Evolutionary conservation across 2,113 vertebrate genomes (phyloP).

Genomic region (Notarius quadriscutis): DNA sequence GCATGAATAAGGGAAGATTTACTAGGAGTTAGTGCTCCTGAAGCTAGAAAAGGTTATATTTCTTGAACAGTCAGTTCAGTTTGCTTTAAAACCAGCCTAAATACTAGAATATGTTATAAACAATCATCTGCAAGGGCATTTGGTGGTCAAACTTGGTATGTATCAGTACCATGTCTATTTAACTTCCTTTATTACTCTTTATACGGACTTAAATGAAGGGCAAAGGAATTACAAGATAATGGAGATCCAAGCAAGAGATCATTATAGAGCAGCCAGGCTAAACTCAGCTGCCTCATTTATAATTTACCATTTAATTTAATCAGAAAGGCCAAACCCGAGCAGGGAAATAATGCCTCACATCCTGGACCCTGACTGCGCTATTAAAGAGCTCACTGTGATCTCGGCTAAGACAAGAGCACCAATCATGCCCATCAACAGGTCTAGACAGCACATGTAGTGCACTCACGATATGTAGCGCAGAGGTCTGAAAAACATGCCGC

Average conservation of each 20-base stretch:
- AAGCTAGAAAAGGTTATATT: slow-evolving; percentile 27
- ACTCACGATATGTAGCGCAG: neutral
- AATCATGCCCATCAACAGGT: slow-evolving; percentile 43
- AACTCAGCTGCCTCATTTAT: slow-evolving; percentile 62
- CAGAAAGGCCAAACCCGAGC: slow-evolving; percentile 54
- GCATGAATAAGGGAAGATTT: slow-evolving; percentile 23
- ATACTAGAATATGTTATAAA: neutral
- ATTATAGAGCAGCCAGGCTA: slow-evolving; percentile 60
- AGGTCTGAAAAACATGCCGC: neutral
- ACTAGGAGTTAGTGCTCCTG: slow-evolving; percentile 23
- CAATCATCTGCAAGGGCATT: slow-evolving; percentile 20
- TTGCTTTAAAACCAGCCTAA: neutral
- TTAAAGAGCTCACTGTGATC: slow-evolving; percentile 58
- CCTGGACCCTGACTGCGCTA: slow-evolving; percentile 50
- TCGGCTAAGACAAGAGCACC: slow-evolving; percentile 29
- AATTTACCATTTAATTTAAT: slow-evolving; percentile 69
- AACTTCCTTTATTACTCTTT: slow-evolving; percentile 45
- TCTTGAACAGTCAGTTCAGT: neutral
- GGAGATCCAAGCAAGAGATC: slow-evolving; percentile 64
- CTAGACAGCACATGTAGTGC: slow-evolving; percentile 35
- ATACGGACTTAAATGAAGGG: slow-evolving; percentile 48
- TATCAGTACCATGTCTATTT: slow-evolving; percentile 34
- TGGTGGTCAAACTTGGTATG: slow-evolving; percentile 19
- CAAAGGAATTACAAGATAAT: slow-evolving; percentile 62
- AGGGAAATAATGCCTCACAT: slow-evolving; percentile 51